Conservation (phyloP, 1,140 invertebrate genomes). For the Pachypsylla venusta region DNA sequence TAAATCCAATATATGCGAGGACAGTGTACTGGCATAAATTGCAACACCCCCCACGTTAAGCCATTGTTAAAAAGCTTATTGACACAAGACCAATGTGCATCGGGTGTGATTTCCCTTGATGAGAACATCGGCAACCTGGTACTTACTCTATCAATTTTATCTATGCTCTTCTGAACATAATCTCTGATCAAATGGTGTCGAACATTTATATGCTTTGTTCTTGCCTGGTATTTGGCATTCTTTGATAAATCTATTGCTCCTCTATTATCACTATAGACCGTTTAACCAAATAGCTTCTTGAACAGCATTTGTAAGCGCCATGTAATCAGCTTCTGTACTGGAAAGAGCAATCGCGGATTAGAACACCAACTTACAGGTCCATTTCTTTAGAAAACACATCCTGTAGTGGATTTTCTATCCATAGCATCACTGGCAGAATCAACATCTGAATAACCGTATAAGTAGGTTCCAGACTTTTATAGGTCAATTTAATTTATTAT, state of each 20-base stretch:
- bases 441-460: constrained; percentile 29
- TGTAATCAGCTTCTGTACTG: constrained; percentile 26
- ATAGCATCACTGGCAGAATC: constrained; percentile 26
- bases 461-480: constrained; percentile 10
- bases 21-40: too few species aligned
- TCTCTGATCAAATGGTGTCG: constrained; percentile 27
- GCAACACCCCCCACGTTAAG: too few species aligned
- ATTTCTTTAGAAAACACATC: constrained; percentile 21
- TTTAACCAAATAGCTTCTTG: constrained; percentile 20
- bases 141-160: neutral
- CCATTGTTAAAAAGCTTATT: neutral
- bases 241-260: constrained; percentile 23
- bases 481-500: constrained; percentile 13
- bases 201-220: constrained; percentile 29
- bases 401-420: constrained; percentile 26
- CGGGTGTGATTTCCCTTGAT: constrained; percentile 8
- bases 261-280: constrained; percentile 24
- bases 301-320: constrained; percentile 22
- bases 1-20: too few species aligned
- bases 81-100: neutral
- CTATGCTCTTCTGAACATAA: neutral
- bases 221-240: constrained; percentile 23
- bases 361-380: constrained; percentile 23
- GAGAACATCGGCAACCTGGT: constrained; percentile 14
- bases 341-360: constrained; percentile 21